Evolutionary conservation across 2,113 vertebrate genomes (phyloP), one percentile per base, ranked within the genome.

Genomic region (Tringa solitaria): DNA sequence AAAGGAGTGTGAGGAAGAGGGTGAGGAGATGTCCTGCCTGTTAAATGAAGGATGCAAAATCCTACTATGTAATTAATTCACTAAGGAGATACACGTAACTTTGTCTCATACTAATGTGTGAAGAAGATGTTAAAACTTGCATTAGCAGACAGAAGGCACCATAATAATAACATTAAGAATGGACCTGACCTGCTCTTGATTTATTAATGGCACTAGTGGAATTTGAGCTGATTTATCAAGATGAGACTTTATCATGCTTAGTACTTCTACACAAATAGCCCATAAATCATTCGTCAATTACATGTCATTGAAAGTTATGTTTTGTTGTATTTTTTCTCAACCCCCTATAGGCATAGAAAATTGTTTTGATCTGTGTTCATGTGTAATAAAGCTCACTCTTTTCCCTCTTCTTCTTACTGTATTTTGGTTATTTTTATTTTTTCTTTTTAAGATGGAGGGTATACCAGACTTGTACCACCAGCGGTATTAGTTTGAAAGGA

Each of bases 181-280:
- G 57, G 80, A 94, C 65, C 45, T 90, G 90, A 83, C 65, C 88
- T 67, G 46, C 33, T 69, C 57, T 74, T 84, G 74, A 89, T 96
- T 94, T 93, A 68, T 92, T 93, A 81, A 92, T 53, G 79, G 46
- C 57, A n/a, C 48, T 82, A 39, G 77, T 89, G 90, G 90, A 97
- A 96, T 95, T 82, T 86, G 88, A 94, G 64, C 68, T 76, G 76
- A 89, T 94, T 94, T 92, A 93, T 95, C 88, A 89, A 94, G 83
- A 89, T 92, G 57, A 82, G 64, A 68, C 68, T 67, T 87, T 72
- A 89, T 84, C 53, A 27, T n/a, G 59, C 87, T 73, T 85, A 88
- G 56, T 90, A 48, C 27, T 89, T 89, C 33, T 83, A 53, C 48
- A 28, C 39, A 89, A 93, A 78, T 70, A 78, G 69, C 10, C 65